phyloP scores from a whole-genome alignment of 1,140 invertebrate species.

The Drosophila sp. region DNA sequence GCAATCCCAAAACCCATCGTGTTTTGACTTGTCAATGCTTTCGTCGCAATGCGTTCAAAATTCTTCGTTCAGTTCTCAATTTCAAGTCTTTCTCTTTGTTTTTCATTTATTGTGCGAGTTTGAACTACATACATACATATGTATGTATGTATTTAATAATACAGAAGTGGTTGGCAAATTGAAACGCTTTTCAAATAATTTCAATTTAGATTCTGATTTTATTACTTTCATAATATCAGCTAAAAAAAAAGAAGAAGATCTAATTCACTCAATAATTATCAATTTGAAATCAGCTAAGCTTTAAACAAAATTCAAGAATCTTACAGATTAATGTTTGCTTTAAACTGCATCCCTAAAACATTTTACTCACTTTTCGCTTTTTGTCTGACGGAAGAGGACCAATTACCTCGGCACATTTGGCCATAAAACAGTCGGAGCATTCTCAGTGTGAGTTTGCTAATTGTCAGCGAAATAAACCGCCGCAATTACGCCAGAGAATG shows the following conservation, averaged over 20 bases:
- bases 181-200: too few species aligned
- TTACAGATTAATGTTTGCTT: too few species aligned
- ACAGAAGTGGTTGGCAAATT: too few species aligned
- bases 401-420: constrained; percentile 15
- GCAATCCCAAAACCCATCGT: constrained; percentile 11
- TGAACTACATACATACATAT: too few species aligned
- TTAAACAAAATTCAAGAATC: too few species aligned
- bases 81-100: constrained; percentile 10
- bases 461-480: constrained; percentile 30
- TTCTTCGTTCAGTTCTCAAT: constrained; percentile 31
- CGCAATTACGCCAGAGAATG: constrained; percentile 29
- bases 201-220: too few species aligned
- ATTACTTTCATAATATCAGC: too few species aligned
- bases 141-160: too few species aligned
- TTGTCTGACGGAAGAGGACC: constrained; percentile 10
- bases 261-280: too few species aligned
- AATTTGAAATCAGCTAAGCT: background rate
- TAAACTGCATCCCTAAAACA: background rate
- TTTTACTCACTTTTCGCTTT: background rate
- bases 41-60: constrained; percentile 68
- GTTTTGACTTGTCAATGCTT: constrained; percentile 44
- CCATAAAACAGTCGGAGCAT: constrained; percentile 22
- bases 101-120: too few species aligned
- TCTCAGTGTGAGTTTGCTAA: constrained; percentile 27
- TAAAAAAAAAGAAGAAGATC: too few species aligned